These are phyloP conservation scores for Epinephelus coioides DNA, from an alignment of 2,797 vertebrate genomes.

Conservation along the genomic window DNA sequence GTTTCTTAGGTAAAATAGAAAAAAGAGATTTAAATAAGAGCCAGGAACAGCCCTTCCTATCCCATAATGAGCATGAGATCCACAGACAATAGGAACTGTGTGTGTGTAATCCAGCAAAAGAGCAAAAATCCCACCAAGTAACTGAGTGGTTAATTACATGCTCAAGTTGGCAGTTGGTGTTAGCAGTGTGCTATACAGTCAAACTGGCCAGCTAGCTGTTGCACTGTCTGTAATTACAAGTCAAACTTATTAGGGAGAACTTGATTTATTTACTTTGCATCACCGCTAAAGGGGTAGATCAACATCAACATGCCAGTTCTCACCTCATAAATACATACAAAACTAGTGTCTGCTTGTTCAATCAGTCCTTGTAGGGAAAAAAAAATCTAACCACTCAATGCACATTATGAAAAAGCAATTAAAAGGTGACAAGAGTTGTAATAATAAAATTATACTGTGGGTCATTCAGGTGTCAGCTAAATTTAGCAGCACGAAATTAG, in stretches of 20 bases:
- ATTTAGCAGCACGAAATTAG: constrained; percentile 15
- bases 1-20: constrained; percentile 1
- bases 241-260: background rate
- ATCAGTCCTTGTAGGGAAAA: background rate
- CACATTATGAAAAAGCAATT: background rate
- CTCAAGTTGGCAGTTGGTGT: constrained; percentile 36
- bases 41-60: constrained; percentile 5
- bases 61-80: constrained; percentile 36
- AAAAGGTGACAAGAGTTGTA: background rate
- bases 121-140: constrained; percentile 21
- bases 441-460: background rate
- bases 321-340: background rate
- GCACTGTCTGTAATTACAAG: constrained; percentile 3
- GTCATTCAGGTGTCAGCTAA: constrained; percentile 11
- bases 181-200: constrained; percentile 14
- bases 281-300: background rate
- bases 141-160: constrained; percentile 32
- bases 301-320: background rate
- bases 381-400: background rate
- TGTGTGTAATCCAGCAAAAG: constrained; percentile 38
- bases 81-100: constrained; percentile 31
- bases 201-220: constrained; percentile 5
- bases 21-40: background rate
- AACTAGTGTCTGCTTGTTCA: background rate
- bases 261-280: background rate